Evolutionary conservation across 1,140 invertebrate genomes (phyloP).

Genomic region (Cryptotermes secundus): DNA sequence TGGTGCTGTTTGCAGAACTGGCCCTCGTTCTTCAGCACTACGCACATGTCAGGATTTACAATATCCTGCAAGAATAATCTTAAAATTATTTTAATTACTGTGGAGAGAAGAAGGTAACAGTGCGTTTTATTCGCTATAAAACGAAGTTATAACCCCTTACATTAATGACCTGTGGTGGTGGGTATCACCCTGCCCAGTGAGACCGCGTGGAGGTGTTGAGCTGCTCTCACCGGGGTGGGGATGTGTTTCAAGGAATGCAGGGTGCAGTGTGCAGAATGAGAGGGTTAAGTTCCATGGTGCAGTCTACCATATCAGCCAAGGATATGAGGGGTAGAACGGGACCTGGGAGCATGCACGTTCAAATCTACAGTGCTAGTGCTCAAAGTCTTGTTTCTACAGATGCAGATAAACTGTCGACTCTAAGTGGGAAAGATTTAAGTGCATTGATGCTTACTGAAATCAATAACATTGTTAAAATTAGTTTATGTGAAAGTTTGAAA

Average conservation of each 20-base stretch:
- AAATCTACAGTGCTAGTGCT: not conserved
- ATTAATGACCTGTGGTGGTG: not conserved
- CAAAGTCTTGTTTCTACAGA: not conserved
- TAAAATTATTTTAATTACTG: too few species aligned
- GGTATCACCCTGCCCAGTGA: slow-evolving; percentile 16
- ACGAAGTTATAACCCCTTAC: too few species aligned
- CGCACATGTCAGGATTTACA: too few species aligned
- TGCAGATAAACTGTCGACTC: not conserved
- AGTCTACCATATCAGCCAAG: not conserved
- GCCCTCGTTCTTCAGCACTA: too few species aligned
- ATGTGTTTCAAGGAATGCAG: not conserved
- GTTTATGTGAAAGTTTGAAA: too few species aligned
- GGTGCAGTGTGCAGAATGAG: not conserved
- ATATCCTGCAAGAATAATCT: too few species aligned
- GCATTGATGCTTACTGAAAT: too few species aligned
- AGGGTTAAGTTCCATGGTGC: not conserved
- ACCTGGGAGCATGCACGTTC: not conserved
- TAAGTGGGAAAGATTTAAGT: too few species aligned
- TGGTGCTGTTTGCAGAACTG: too few species aligned
- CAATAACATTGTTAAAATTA: too few species aligned
- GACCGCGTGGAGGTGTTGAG: slow-evolving; percentile 7
- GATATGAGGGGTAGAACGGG: not conserved
- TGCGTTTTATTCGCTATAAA: too few species aligned
- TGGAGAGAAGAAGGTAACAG: too few species aligned
- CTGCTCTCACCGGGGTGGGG: not conserved